Conservation (phyloP, 2,888 invertebrate species). For the Brachynemurus nebulosus region DNA sequence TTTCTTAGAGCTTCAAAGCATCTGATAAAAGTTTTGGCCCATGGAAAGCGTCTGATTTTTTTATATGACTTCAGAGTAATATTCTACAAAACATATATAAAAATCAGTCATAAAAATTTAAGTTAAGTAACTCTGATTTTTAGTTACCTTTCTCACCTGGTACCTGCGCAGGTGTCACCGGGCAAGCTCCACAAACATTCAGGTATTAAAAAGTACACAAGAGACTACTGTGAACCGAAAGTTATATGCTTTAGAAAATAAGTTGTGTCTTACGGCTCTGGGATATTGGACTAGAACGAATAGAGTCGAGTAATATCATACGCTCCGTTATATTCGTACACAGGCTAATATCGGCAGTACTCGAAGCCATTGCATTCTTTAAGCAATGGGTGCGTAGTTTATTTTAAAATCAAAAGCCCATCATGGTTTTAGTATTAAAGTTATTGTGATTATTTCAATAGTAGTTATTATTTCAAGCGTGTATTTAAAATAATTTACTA, state of each 20-base stretch:
- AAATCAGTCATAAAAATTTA: constrained; percentile 6
- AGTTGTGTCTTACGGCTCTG: constrained; percentile 5
- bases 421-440: too few species aligned
- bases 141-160: constrained; percentile 5
- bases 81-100: constrained; percentile 7
- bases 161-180: too few species aligned
- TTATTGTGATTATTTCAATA: too few species aligned
- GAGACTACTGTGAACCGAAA: constrained; percentile 4
- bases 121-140: constrained; percentile 9
- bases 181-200: constrained; percentile 8
- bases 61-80: constrained; percentile 8
- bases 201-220: constrained; percentile 6
- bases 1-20: constrained; percentile 8
- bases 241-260: constrained; percentile 8
- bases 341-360: too few species aligned
- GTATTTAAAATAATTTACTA: too few species aligned
- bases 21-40: constrained; percentile 8
- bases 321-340: too few species aligned
- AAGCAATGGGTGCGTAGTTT: too few species aligned
- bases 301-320: too few species aligned
- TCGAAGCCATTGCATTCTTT: too few species aligned
- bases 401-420: too few species aligned
- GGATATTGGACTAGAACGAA: constrained; percentile 6
- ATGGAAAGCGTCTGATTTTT: constrained; percentile 7
- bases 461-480: too few species aligned